Percentiles rank a stretch among this genome's conserved stretches.
Evolutionary conservation across 1,140 invertebrate species (phyloP).

Genomic region (Drosophila takahashii): DNA sequence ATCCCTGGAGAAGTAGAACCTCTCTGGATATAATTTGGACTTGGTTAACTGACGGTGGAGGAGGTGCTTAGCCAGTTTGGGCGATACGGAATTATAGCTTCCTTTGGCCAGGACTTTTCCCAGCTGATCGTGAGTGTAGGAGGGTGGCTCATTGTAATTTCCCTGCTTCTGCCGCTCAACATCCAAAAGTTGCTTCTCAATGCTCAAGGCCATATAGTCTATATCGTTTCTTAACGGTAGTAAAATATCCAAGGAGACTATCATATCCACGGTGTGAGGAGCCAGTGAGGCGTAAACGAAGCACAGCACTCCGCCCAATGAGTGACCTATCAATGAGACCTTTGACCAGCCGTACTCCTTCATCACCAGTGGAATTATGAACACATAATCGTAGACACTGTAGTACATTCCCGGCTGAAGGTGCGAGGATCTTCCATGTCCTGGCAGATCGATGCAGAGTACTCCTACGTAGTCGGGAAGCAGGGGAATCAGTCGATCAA

Average conservation of each 20-base stretch:
- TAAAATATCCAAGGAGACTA: slow-evolving; percentile 87
- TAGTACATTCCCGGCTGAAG: slow-evolving; percentile 87
- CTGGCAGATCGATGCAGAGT: slow-evolving; percentile 89
- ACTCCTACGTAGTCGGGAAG: slow-evolving; percentile 87
- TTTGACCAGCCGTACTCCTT: slow-evolving; percentile 89
- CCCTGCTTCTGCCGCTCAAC: slow-evolving; percentile 45
- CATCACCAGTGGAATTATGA: slow-evolving; percentile 86
- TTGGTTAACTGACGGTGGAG: slow-evolving; percentile 86
- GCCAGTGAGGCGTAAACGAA: slow-evolving; percentile 86
- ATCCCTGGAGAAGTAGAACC: slow-evolving; percentile 87
- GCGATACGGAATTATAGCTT: slow-evolving; percentile 85
- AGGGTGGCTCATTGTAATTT: slow-evolving; percentile 85
- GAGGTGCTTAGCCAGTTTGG: slow-evolving; percentile 86
- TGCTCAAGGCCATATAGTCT: slow-evolving; percentile 9
- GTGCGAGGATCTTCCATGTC: slow-evolving; percentile 89
- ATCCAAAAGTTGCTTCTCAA: slow-evolving; percentile 54
- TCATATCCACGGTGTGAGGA: slow-evolving; percentile 87
- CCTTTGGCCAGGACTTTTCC: slow-evolving; percentile 85
- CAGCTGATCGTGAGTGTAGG: slow-evolving; percentile 87
- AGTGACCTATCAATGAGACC: slow-evolving; percentile 88
- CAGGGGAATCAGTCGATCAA: slow-evolving; percentile 88
- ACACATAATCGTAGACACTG: slow-evolving; percentile 85
- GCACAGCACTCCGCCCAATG: slow-evolving; percentile 87
- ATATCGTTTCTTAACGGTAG: slow-evolving; percentile 67
- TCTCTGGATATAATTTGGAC: slow-evolving; percentile 86